These are phyloP conservation scores for Myiozetetes cayanensis DNA, from an alignment of 2,113 vertebrate genomes.

Conservation along the genomic window DNA sequence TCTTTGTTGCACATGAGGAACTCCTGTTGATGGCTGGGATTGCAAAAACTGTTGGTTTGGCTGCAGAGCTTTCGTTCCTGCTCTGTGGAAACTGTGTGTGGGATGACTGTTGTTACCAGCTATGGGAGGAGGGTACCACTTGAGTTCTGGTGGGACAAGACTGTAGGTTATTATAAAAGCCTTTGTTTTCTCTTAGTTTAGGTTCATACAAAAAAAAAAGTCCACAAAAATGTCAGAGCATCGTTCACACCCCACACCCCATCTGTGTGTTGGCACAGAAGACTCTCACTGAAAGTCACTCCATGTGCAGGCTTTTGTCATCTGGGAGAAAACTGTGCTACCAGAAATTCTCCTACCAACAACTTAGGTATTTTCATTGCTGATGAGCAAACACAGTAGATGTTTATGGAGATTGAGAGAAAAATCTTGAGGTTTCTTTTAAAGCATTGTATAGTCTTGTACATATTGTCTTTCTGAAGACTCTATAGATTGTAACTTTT, in stretches of 20 bases:
- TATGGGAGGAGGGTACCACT: accelerated
- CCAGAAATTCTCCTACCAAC: background rate
- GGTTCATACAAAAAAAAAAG: background rate
- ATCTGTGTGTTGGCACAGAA: background rate
- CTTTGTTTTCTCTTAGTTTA: background rate
- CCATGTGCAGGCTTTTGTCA: background rate
- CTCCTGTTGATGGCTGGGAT: background rate
- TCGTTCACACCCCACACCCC: background rate
- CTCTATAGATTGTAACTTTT: background rate
- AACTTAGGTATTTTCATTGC: background rate
- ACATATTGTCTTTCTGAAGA: background rate
- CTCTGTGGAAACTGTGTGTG: background rate
- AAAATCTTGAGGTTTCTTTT: background rate
- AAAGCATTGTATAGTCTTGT: background rate
- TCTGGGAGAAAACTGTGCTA: background rate
- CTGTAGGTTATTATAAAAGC: background rate
- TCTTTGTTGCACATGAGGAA: background rate
- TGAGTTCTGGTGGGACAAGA: no score
- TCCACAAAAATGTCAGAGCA: background rate
- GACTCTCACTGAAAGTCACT: background rate
- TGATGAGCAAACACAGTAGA: background rate
- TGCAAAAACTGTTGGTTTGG: background rate
- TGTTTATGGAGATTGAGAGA: background rate
- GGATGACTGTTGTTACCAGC: background rate
- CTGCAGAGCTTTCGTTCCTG: background rate